Evolutionary conservation across 2,888 invertebrate species (phyloP), one percentile per base, ranked within the genome.

Genomic region (Conistra vaccinii): DNA sequence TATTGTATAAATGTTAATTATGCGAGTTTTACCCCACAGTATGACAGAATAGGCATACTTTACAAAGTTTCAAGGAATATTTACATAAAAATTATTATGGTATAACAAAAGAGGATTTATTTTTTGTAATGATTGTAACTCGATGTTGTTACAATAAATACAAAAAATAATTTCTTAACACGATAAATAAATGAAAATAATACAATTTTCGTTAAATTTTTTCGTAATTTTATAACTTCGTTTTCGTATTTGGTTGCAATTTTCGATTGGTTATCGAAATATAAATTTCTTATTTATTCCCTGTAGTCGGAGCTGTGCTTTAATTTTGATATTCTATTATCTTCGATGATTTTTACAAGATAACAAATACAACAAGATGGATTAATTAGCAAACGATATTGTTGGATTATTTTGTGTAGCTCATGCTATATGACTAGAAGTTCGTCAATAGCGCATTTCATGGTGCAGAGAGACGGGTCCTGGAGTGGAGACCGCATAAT

Each of bases 1-100:
- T 88, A 88, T 89, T 89, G 85, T 87, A 81, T 81, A 76, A 82
- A 84, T 82, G 88, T 81, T 89, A 89, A 90, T 90, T 90, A 87
- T 82, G 69, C 80, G 86, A 82, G 70, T 84, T 77, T 61, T 53
- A 39, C 42, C 53, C 66, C 62, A 55, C 70, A 73, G 29, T 62
- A 62, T 78, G 71, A 78, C 84, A 69, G 26, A 76, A 78, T 65
- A 71, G 57, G 53, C 63, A 67, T 79, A 80, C 35, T 80, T 71
- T 51, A 69, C 35, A 58, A 79, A 78, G 39, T 81, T 79, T 72
- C 12, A 51, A 61, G 51, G 72, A 58, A 76, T 69, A 80, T 72
- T 73, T 78, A 73, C 61, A 82, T 75, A 61, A 42, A 62, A 79
- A 62, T 83, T 12, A 68, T 61, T 67, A 61, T 17, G 29, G n/a